phyloP scores from a whole-genome alignment of 2,888 invertebrate genomes.

The Parnassius glacialis region DNA sequence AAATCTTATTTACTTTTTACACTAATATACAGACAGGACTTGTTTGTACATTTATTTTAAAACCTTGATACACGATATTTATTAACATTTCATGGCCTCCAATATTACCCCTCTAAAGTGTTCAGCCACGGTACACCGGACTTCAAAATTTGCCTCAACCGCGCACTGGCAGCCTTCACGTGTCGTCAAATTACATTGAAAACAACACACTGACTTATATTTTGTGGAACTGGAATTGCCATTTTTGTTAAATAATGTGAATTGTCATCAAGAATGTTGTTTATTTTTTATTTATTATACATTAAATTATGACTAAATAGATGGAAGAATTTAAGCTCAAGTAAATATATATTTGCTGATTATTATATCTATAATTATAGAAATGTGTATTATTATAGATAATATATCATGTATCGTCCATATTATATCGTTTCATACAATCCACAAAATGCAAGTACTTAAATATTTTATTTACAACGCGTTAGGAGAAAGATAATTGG shows the following conservation, averaged over 20 bases:
- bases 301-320: not conserved
- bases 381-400: no score
- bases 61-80: conserved; percentile 15
- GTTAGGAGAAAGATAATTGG: no score
- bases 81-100: conserved; percentile 25
- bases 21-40: no score
- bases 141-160: conserved; percentile 37
- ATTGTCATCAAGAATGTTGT: no score
- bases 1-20: no score
- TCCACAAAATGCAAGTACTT: no score
- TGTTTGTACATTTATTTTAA: conserved; percentile 1
- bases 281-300: not conserved
- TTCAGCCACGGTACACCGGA: conserved; percentile 38
- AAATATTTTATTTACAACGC: no score
- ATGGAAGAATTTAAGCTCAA: no score
- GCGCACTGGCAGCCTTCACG: conserved; percentile 28
- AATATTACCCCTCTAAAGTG: conserved; percentile 24
- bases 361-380: no score
- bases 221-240: conserved; percentile 2
- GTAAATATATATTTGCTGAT: no score
- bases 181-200: conserved; percentile 33
- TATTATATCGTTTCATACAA: no score
- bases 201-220: conserved; percentile 1
- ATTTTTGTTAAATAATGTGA: not conserved
- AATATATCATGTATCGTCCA: no score